Conservation (phyloP, 2,113 vertebrate species). For the Dromaius novaehollandiae region DNA sequence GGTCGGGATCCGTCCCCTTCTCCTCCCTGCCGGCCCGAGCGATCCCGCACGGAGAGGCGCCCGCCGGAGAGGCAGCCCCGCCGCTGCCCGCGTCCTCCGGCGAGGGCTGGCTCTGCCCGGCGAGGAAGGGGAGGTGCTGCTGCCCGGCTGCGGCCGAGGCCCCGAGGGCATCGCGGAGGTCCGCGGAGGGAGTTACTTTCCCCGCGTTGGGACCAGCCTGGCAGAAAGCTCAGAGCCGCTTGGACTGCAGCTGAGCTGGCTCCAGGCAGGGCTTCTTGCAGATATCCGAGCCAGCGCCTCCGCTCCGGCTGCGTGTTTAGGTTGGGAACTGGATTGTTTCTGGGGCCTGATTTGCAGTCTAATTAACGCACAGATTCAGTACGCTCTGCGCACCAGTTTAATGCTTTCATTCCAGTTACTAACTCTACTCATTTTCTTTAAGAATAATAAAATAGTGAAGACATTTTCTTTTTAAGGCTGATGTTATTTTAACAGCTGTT, state of each 20-base stretch:
- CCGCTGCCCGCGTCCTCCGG: no score
- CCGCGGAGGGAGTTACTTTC: neutral
- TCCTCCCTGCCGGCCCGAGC: neutral
- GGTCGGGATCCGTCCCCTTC: neutral
- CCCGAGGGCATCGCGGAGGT: neutral
- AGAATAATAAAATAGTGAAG: neutral
- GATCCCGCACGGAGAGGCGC: rapidly evolving
- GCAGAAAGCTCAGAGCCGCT: rapidly evolving
- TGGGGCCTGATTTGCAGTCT: neutral
- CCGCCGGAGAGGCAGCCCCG: no score
- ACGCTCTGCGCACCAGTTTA: neutral
- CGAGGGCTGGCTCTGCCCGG: no score
- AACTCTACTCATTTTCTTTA: neutral
- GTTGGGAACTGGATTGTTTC: neutral
- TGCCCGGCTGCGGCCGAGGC: no score
- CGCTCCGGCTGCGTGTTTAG: rapidly evolving
- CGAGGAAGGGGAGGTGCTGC: no score
- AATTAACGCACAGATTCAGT: neutral
- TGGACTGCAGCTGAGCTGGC: neutral
- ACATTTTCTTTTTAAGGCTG: neutral
- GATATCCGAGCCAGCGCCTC: rapidly evolving
- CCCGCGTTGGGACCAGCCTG: rapidly evolving
- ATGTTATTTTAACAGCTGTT: constrained; percentile 10
- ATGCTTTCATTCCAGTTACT: neutral
- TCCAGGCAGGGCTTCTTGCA: rapidly evolving